A percentile compares a stretch with the other conserved stretches of the same genome.
phyloP scores from a whole-genome alignment of 2,888 invertebrate genomes.

The Cryptophagus acutangulus region DNA sequence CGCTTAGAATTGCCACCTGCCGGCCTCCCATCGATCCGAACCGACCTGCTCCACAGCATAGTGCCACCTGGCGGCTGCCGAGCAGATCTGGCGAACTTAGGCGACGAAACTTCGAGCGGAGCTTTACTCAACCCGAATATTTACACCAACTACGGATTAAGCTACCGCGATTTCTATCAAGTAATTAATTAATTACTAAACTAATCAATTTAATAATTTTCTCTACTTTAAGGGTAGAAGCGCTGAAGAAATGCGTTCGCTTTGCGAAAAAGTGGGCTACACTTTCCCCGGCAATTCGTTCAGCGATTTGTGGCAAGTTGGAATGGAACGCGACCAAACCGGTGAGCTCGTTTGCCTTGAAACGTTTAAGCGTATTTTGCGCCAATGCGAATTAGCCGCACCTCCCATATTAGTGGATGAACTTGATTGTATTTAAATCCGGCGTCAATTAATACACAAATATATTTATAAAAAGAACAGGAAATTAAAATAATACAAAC shows the following conservation, averaged over 20 bases:
- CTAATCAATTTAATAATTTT: conserved; percentile 4
- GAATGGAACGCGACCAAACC: conserved; percentile 49
- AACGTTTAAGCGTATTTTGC: conserved; percentile 47
- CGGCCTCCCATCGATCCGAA: conserved; percentile 36
- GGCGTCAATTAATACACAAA: too few species aligned
- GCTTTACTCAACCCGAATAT: conserved; percentile 47
- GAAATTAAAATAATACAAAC: conserved; percentile 24
- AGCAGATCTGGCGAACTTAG: conserved; percentile 38
- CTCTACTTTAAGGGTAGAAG: conserved; percentile 37
- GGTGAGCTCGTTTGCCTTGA: conserved; percentile 55
- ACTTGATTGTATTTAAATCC: too few species aligned
- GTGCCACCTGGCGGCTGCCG: conserved; percentile 33
- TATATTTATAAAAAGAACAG: conserved; percentile 35
- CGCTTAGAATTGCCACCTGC: conserved; percentile 36
- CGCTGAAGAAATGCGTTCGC: conserved; percentile 42
- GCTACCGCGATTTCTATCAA: conserved; percentile 45
- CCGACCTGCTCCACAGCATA: conserved; percentile 32
- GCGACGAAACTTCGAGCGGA: conserved; percentile 40
- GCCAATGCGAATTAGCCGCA: too few species aligned
- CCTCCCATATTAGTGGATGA: too few species aligned
- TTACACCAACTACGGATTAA: conserved; percentile 46
- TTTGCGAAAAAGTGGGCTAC: conserved; percentile 54
- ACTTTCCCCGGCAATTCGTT: conserved; percentile 51
- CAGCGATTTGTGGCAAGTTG: conserved; percentile 51
- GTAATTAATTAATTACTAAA: conserved; percentile 25